Percentiles rank a stretch among this genome's conserved stretches.
Evolutionary conservation across 2,888 invertebrate species (phyloP).

Genomic region (Diachrysia chrysitis): DNA sequence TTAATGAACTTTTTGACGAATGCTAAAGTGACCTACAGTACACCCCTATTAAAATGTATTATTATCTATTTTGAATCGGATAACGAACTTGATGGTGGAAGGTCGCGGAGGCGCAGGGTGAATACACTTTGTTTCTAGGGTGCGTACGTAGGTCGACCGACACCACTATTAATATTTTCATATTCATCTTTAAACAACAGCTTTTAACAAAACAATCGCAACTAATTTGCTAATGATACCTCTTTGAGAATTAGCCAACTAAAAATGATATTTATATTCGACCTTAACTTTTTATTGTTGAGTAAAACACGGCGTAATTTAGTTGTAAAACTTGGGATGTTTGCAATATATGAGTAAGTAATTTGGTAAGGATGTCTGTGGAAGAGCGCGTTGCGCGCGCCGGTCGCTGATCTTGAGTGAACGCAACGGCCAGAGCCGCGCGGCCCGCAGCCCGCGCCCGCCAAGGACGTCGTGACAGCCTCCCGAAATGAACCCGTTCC

Average conservation of each 20-base stretch:
- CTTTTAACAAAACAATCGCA: conserved; percentile 23
- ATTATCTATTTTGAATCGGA: conserved; percentile 75
- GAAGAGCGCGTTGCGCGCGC: conserved; percentile 20
- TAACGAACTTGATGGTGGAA: conserved; percentile 73
- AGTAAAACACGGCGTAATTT: conserved; percentile 20
- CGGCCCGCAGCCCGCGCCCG: conserved; percentile 29
- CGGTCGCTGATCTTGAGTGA: conserved; percentile 56
- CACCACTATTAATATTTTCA: conserved; percentile 33
- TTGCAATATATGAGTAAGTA: not conserved
- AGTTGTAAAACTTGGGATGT: conserved; percentile 10
- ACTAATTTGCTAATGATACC: conserved; percentile 13
- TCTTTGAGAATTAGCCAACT: conserved; percentile 41
- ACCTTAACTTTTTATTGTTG: conserved; percentile 22
- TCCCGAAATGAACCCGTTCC: conserved; percentile 58
- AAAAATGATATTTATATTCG: conserved; percentile 11
- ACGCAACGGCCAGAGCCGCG: conserved; percentile 45
- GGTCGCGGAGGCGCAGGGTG: conserved; percentile 75
- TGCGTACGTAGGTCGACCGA: conserved; percentile 69
- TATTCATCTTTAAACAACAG: conserved; percentile 16
- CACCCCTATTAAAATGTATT: conserved; percentile 58
- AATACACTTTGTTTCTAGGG: conserved; percentile 79
- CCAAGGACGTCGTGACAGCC: conserved; percentile 58
- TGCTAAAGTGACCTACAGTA: conserved; percentile 59
- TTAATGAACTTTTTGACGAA: conserved; percentile 34
- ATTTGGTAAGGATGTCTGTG: not conserved